A percentile compares a stretch with the other conserved stretches of the same genome.
Conservation (phyloP, 1,140 invertebrate genomes). For the Capitella teleta region DNA sequence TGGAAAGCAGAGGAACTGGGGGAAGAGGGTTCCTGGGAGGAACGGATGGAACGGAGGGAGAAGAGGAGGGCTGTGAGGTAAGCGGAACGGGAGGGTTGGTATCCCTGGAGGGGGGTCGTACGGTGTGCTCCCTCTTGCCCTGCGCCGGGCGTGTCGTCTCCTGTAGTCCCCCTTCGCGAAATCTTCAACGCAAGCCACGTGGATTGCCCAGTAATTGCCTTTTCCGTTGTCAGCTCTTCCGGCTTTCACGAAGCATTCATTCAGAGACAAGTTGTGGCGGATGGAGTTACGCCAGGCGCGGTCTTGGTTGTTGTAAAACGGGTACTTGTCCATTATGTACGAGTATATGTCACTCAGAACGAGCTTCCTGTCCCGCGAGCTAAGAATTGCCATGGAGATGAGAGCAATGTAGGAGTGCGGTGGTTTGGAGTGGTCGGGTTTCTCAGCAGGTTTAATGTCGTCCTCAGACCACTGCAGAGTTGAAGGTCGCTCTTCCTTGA, state of each 20-base stretch:
- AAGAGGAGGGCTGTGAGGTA: background rate
- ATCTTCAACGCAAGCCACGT: conserved; percentile 89
- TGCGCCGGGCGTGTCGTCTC: conserved; percentile 84
- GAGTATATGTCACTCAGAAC: conserved; percentile 9
- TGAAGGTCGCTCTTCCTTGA: too few species aligned
- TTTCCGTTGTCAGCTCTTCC: conserved; percentile 48
- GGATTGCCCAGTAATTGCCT: conserved; percentile 74
- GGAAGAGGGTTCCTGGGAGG: background rate
- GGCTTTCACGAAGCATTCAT: conserved; percentile 95
- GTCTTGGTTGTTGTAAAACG: conserved; percentile 58
- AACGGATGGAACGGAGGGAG: background rate
- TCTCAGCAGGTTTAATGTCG: too few species aligned
- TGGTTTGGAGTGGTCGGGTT: conserved; percentile 35
- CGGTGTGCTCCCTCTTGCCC: conserved; percentile 59
- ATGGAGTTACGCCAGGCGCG: conserved; percentile 37
- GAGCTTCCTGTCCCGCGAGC: conserved; percentile 32
- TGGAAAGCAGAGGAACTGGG: background rate
- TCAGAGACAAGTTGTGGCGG: conserved; percentile 72
- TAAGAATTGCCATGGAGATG: conserved; percentile 89
- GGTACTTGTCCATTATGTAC: background rate
- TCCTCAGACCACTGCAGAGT: too few species aligned
- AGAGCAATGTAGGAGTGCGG: conserved; percentile 82
- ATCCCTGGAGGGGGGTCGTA: background rate
- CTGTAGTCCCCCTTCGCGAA: conserved; percentile 89
- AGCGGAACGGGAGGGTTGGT: background rate